Base-by-base conservation (phyloP, 2,888 invertebrate species). In the Cloeon dipterum region DNA sequence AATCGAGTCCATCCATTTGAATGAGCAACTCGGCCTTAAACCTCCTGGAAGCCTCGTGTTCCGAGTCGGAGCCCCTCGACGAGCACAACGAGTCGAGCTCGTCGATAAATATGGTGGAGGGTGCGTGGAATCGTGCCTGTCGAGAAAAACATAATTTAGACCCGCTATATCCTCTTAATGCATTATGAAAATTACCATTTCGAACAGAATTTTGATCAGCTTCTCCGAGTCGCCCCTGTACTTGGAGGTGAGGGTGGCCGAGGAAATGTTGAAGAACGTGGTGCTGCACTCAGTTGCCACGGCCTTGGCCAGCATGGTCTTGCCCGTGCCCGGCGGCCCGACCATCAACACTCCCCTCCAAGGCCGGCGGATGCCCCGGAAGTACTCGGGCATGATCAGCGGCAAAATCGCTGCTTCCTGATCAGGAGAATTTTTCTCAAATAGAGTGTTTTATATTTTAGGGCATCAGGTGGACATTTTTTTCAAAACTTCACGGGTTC, bases 141-240 rank as follows among this genome's bases (percentile, higher is more conserved):
- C 41, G 37, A 32, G n/a, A n/a, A 13, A 11, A 8, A 8, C 26
- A 34, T 47, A 52, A 5, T 18, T 14, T 29, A 19, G n/a, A 14
- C 16, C 20, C 8, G 16, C 26, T 18, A 8, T 25, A 25, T n/a
- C n/a, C 21, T 21, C 5, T 21, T 5, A 21, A 5, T 21, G 21
- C 21, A 21, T 8, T 8, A 21, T 21, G 5, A 21, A 21, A 5
- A 5, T 21, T 51, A 74, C 77, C 82, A 88, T 83, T 58, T 83
- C 82, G 52, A 88, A 88, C 2, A 88, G 62, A 14, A 86, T 58
- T 18, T 82, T 65, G 20, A 88, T 82, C 5, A 88, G 64, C 53
- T 86, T 86, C 55, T 88, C 86, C 3, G 83, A 83, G 53, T 88
- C 88, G 0, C 88, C 88, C n/a, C 83, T 63, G 50, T 79, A 88